Evolutionary conservation across 2,888 invertebrate genomes (phyloP).

Genomic region (Dolichopus griseipennis): DNA sequence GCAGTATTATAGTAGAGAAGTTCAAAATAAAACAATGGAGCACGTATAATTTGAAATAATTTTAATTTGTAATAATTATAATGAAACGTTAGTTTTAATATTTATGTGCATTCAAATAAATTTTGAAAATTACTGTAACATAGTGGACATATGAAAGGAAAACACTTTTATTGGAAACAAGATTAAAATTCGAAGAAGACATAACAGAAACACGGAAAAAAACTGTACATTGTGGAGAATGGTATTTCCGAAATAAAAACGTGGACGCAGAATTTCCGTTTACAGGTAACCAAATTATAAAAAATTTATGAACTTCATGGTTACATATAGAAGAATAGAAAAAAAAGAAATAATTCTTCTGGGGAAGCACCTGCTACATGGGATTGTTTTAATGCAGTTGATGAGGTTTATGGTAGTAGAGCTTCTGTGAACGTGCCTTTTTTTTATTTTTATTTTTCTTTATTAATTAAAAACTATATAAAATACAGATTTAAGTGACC

Average conservation of each 20-base stretch:
- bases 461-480: too few species aligned
- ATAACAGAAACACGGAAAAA: background rate
- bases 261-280: slow-evolving; percentile 10
- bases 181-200: slow-evolving; percentile 12
- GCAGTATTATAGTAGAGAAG: too few species aligned
- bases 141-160: too few species aligned
- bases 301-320: slow-evolving; percentile 12
- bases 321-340: slow-evolving; percentile 9
- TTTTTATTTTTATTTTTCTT: too few species aligned
- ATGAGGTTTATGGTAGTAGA: background rate
- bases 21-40: too few species aligned
- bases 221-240: slow-evolving; percentile 11
- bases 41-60: too few species aligned
- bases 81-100: too few species aligned
- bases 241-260: slow-evolving; percentile 9
- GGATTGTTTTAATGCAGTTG: slow-evolving; percentile 7
- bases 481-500: too few species aligned
- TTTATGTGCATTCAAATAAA: too few species aligned
- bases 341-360: slow-evolving; percentile 10
- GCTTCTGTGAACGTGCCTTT: too few species aligned
- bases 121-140: too few species aligned
- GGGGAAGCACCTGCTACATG: slow-evolving; percentile 12
- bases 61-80: too few species aligned
- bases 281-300: slow-evolving; percentile 7
- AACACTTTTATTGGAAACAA: background rate